phyloP scores from a whole-genome alignment of 2,797 vertebrate genomes.

The Novumbra hubbsi region DNA sequence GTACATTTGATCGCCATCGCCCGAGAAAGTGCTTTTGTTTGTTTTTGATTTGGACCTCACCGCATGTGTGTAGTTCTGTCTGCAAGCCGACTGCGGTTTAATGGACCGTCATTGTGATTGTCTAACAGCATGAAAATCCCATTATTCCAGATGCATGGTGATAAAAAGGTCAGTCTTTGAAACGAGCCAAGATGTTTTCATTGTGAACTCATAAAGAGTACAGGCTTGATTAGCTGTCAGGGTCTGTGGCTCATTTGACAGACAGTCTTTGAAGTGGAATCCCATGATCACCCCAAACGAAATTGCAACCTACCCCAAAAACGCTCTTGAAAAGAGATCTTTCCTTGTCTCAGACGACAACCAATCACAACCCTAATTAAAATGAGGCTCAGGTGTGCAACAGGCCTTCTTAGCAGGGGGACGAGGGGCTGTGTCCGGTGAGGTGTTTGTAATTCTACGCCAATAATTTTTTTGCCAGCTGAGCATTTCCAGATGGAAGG shows the following conservation, averaged over 20 bases:
- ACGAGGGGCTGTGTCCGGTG: neutral
- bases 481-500: neutral
- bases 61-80: neutral
- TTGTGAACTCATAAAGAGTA: neutral
- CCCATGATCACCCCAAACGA: too few relatives aligned
- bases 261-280: neutral
- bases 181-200: constrained; percentile 18
- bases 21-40: neutral
- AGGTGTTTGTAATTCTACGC: neutral
- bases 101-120: constrained; percentile 24
- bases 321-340: too few relatives aligned
- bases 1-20: neutral
- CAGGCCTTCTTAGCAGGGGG: too few relatives aligned
- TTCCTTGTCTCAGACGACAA: too few relatives aligned
- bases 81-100: neutral
- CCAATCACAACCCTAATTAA: too few relatives aligned
- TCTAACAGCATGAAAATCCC: constrained; percentile 25
- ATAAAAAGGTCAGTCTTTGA: constrained; percentile 26
- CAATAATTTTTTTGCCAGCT: too few relatives aligned
- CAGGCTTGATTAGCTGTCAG: constrained; percentile 11
- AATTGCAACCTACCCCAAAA: too few relatives aligned
- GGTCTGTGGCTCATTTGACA: neutral
- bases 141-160: constrained; percentile 47
- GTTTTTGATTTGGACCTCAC: neutral
- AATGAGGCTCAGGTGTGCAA: too few relatives aligned